Evolutionary conservation across 2,888 invertebrate species (phyloP).

Genomic region (Patella pellucida): DNA sequence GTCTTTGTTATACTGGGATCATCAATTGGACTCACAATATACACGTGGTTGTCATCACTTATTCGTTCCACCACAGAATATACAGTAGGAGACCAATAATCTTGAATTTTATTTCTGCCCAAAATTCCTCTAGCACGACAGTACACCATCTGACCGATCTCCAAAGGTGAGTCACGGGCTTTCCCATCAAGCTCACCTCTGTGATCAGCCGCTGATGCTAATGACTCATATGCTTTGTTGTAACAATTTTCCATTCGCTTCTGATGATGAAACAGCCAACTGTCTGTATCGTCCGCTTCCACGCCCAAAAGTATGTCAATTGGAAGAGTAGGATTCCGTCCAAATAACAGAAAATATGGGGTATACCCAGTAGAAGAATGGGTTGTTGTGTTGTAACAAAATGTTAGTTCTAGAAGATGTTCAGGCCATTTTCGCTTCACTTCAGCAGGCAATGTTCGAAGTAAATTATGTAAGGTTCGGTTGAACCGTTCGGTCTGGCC

Average conservation of each 20-base stretch:
- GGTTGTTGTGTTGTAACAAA: conserved; percentile 26
- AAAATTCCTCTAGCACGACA: no score
- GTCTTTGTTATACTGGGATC: no score
- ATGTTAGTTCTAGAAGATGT: conserved; percentile 5
- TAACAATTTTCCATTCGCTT: background rate
- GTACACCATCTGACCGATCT: conserved; percentile 14
- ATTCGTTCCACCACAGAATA: no score
- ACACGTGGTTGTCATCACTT: no score
- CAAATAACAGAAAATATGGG: no score
- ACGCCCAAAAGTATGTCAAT: no score
- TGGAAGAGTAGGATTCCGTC: no score
- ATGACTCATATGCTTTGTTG: background rate
- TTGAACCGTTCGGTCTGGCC: conserved; percentile 27
- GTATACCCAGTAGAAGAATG: conserved; percentile 24
- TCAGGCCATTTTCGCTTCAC: background rate
- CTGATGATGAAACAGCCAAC: conserved; percentile 2
- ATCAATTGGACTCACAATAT: no score
- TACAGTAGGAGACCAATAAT: no score
- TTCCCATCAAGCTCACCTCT: conserved; percentile 7
- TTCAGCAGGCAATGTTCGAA: conserved; percentile 22
- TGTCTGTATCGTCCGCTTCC: no score
- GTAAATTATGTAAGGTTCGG: conserved; percentile 24
- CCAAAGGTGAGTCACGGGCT: conserved; percentile 14
- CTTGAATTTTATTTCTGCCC: no score
- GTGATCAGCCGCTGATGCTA: background rate